Conservation (phyloP, 2,113 vertebrate species). For the Tilapia sparmanii region DNA sequence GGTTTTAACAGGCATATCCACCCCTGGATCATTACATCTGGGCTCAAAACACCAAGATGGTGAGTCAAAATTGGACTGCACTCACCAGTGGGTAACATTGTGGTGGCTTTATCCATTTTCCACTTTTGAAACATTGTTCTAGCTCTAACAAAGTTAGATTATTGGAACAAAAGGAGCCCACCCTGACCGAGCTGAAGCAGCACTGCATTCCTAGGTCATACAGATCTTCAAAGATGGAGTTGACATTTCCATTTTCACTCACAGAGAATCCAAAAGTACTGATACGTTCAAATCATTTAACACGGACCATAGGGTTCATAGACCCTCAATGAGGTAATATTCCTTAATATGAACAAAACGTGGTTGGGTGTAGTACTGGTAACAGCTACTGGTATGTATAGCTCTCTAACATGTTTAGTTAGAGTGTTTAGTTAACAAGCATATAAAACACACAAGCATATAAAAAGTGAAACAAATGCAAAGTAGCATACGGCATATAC, state of each 20-base stretch:
- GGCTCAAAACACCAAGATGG: neutral
- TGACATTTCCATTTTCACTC: neutral
- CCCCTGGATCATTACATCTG: neutral
- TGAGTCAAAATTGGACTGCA: neutral
- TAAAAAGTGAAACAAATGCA: neutral
- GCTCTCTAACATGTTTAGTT: neutral
- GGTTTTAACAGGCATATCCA: neutral
- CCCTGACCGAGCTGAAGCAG: neutral
- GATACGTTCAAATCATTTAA: fast-evolving
- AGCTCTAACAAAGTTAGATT: neutral
- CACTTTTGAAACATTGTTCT: neutral
- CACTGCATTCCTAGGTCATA: fast-evolving
- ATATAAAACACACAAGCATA: neutral
- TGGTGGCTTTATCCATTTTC: neutral
- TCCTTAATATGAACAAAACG: neutral
- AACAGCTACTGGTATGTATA: fast-evolving
- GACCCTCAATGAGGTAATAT: neutral
- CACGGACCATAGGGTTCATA: fast-evolving
- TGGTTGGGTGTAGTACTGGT: neutral
- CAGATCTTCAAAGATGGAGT: neutral
- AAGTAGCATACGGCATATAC: fast-evolving
- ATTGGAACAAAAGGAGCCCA: neutral
- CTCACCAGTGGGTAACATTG: neutral
- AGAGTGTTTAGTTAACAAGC: neutral
- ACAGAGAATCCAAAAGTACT: neutral